phyloP scores from a whole-genome alignment of 2,888 invertebrate genomes.

The Therioaphis trifolii region DNA sequence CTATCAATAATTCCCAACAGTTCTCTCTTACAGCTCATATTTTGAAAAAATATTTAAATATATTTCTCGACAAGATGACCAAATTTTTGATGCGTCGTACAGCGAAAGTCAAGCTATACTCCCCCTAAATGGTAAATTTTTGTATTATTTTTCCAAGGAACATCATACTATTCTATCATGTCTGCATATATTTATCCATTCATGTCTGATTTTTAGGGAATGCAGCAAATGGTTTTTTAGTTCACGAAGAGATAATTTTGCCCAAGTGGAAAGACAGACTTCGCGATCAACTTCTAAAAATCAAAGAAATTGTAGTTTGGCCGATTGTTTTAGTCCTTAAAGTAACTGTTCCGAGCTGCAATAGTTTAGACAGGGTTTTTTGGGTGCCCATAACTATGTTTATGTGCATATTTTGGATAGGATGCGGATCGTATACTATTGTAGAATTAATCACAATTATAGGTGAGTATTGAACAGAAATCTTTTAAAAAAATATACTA shows the following conservation, averaged over 20 bases:
- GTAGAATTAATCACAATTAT: conserved; percentile 87
- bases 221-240: conserved; percentile 48
- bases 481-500: not conserved
- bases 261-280: conserved; percentile 41
- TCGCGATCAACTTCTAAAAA: conserved; percentile 13
- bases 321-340: conserved; percentile 71
- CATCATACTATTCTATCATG: too few relatives aligned
- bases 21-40: conserved; percentile 56
- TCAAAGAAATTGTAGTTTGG: conserved; percentile 62
- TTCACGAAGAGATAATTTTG: conserved; percentile 25
- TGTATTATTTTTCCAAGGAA: too few relatives aligned
- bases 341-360: conserved; percentile 82
- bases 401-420: conserved; percentile 89
- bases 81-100: not conserved
- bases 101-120: conserved; percentile 42
- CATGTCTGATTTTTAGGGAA: not conserved
- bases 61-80: not conserved
- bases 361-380: conserved; percentile 72
- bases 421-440: conserved; percentile 79
- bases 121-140: conserved; percentile 39
- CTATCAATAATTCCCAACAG: conserved; percentile 59
- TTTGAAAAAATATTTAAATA: conserved; percentile 49
- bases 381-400: conserved; percentile 77
- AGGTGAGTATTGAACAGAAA: conserved; percentile 71
- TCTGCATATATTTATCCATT: not conserved